Evolutionary conservation across 2,113 vertebrate species (phyloP).

Genomic region (Dissostichus mawsoni): DNA sequence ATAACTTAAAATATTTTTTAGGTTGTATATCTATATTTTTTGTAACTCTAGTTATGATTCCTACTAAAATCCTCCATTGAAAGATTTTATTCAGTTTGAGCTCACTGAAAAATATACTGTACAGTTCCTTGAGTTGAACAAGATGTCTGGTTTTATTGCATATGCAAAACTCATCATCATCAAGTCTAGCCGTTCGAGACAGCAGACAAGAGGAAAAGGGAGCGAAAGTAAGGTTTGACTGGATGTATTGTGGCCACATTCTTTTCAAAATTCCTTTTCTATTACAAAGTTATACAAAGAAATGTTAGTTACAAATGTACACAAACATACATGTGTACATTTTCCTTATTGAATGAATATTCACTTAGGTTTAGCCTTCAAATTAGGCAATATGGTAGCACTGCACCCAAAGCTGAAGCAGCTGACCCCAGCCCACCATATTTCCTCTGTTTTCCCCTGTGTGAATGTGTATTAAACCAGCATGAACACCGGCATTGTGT

Average conservation of each 20-base stretch:
- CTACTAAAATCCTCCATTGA: constrained; percentile 11
- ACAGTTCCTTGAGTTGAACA: constrained; percentile 17
- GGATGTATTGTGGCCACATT: constrained; percentile 18
- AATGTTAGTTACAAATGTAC: neutral
- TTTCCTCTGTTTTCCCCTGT: constrained; percentile 57
- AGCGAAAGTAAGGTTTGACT: neutral
- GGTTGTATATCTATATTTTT: neutral
- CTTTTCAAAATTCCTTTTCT: constrained; percentile 30
- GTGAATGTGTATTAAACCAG: constrained; percentile 62
- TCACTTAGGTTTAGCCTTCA: constrained; percentile 13
- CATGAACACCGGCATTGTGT: constrained; percentile 72
- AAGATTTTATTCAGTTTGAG: constrained; percentile 1
- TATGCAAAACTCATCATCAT: constrained; percentile 70
- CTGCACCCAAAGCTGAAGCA: constrained; percentile 31
- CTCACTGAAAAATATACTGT: neutral
- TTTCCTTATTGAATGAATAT: constrained; percentile 24
- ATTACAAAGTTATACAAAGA: neutral
- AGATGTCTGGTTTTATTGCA: constrained; percentile 36
- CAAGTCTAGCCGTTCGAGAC: constrained; percentile 13
- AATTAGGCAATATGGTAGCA: neutral
- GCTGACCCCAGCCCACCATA: constrained; percentile 24
- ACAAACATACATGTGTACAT: constrained; percentile 9
- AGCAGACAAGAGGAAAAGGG: constrained; percentile 8
- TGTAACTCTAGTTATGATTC: neutral
- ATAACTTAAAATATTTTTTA: neutral